Conservation (phyloP, 2,113 vertebrate species). For the Hystrix brachyura region DNA sequence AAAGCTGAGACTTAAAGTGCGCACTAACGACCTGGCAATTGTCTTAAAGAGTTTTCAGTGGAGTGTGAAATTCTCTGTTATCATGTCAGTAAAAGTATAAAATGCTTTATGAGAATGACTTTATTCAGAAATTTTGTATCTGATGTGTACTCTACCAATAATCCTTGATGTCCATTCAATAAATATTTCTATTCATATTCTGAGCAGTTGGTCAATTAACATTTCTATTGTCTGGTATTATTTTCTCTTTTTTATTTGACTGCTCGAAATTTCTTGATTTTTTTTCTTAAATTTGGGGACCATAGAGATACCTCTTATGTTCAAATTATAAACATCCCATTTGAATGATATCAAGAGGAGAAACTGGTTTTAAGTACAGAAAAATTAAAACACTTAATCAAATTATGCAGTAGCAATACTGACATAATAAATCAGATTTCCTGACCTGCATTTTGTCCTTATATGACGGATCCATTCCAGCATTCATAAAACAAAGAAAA, state of each 20-base stretch:
- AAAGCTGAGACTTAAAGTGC: conserved; percentile 18
- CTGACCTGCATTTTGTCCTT: neutral
- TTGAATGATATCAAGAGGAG: neutral
- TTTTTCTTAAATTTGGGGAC: neutral
- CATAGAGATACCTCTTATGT: neutral
- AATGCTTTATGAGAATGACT: conserved; percentile 48
- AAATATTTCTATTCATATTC: conserved; percentile 43
- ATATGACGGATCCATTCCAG: neutral
- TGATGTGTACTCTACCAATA: neutral
- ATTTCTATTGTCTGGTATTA: neutral
- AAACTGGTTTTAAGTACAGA: neutral
- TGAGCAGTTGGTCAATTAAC: neutral
- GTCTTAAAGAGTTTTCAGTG: conserved; percentile 67
- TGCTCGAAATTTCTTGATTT: neutral
- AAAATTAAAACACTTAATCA: neutral
- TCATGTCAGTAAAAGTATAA: conserved; percentile 67
- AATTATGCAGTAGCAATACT: neutral
- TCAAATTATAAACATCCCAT: neutral
- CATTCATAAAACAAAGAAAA: neutral
- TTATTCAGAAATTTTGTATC: conserved; percentile 34
- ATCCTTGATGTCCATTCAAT: neutral
- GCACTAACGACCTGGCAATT: conserved; percentile 66
- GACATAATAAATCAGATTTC: neutral
- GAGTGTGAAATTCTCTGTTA: conserved; percentile 67
- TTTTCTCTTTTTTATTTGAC: neutral